Base-by-base conservation (phyloP, 2,888 invertebrate species). In the Ennomos quercinarius region DNA sequence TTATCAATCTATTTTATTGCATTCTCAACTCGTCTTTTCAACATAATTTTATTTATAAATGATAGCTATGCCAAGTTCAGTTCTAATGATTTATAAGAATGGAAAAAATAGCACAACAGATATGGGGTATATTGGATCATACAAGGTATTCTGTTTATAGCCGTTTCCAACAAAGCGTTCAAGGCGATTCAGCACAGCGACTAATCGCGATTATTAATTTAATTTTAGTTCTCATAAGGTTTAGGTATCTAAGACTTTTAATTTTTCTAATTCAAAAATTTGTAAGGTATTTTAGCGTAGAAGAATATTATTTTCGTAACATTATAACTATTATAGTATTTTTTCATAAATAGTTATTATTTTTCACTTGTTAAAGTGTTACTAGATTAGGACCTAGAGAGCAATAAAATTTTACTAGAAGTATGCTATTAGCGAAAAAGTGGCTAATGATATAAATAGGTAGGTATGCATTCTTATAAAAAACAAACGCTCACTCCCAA, bases 271-370 rank as follows among this genome's bases (percentile, higher is more conserved):
- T 84, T 86, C 71, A 82, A 84, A 86, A 87, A 85, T 83, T 88
- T 86, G 83, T 88, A 82, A 87, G 81, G 80, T 84, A 83, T 85
- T 27, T 84, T 88, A 91, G 89, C 87, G 84, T 91, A 91, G 91
- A 91, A 91, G 91, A 91, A 91, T 91, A 91, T 77, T 85, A 83
- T 80, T 87, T 85, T 83, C 75, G 83, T 86, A 87, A 88, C 83
- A 87, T 86, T 88, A 83, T 86, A 84, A 77, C 79, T 85, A 83
- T 80, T 79, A 64, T 73, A 68, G 49, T 52, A 73, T 76, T 77
- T 78, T 76, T 77, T 80, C 75, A 81, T 80, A 82, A 81, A 81
- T 87, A 86, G 77, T 78, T 78, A 80, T 75, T 85, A 86, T 83
- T 80, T 81, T 72, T 66, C 63, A 76, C 71, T 74, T 84, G 81